Conservation (phyloP, 2,113 vertebrate species). For the Microcebus murinus region DNA sequence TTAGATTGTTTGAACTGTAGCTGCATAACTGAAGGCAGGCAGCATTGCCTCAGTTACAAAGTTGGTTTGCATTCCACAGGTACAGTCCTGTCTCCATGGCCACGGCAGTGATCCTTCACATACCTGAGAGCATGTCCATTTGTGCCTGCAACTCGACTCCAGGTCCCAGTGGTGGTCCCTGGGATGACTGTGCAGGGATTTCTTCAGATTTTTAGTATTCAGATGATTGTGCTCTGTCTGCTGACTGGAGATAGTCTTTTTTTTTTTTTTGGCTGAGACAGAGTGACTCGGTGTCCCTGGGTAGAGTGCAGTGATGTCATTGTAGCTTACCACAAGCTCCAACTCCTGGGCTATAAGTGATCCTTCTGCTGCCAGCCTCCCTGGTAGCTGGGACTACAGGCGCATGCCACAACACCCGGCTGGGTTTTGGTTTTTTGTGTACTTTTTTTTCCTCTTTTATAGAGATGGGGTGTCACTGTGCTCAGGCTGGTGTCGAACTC, state of each 20-base stretch:
- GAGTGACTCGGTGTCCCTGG: no score
- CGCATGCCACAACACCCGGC: no score
- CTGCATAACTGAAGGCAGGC: slow-evolving; percentile 34
- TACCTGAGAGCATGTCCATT: background rate
- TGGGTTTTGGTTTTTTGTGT: no score
- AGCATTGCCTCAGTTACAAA: background rate
- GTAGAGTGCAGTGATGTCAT: no score
- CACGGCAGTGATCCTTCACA: background rate
- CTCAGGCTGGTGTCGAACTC: no score
- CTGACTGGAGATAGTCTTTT: background rate
- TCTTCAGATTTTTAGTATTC: background rate
- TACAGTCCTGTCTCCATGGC: background rate
- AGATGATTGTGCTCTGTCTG: background rate
- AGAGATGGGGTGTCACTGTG: no score
- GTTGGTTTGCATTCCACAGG: background rate
- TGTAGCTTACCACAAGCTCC: no score
- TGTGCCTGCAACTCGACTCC: background rate
- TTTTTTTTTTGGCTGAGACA: no score
- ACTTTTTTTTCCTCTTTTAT: no score
- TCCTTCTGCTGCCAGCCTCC: no score
- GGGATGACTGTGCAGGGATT: background rate
- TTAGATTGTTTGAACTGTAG: background rate
- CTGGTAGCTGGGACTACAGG: no score
- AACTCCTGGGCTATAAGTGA: no score
- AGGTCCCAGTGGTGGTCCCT: background rate